Base-by-base conservation (phyloP, 2,888 invertebrate genomes). In the Phorcus lineatus region DNA sequence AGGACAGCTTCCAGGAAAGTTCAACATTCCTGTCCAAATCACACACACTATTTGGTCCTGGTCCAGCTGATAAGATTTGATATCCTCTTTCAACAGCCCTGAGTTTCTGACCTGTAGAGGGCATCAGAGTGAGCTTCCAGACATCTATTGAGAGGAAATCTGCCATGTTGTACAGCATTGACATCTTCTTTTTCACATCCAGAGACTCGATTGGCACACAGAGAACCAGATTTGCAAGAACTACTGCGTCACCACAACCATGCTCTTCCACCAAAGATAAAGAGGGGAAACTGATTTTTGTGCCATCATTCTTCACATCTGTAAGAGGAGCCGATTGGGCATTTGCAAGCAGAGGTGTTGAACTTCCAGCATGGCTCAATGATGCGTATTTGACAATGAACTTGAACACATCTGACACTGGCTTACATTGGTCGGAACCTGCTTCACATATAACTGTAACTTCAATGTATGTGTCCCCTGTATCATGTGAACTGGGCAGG, bases 41-140 rank as follows among this genome's bases (percentile, higher is more conserved):
- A 76, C 84, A 83, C 3, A 16, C 24, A 0, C 67, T 75, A 2
- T 40, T 77, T 24, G 80, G 77, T 4, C 85, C 84, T 6, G 84
- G 84, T 0, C 86, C 86, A 3, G 84, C 83, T 22, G 84, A 81
- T 17, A 85, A 74, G 55, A 85, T 82, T 66, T 83, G 79, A 16
- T 77, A 83, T 1, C 81, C 82, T 47, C 77, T 53, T 62, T 80
- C 80, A 1, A 79, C 62, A 17, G 82, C 82, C 16, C 47, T 74
- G 16, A 83, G 81, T 13, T 74, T 53, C 24, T 75, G 55, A 47
- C 75, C 80, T 13, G 52, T 52, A 0, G 82, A 81, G 0, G 81
- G 52, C 31, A 77, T 78, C 47, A 85, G 13, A 6, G 77, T 82
- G 55, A 85, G n/a, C 17, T 75, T 74, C 13, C 78, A 47, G 0